Percentiles rank a stretch among this genome's conserved stretches.
Evolutionary conservation across 2,113 vertebrate genomes (phyloP).

Genomic region (Oncorhynchus mykiss): DNA sequence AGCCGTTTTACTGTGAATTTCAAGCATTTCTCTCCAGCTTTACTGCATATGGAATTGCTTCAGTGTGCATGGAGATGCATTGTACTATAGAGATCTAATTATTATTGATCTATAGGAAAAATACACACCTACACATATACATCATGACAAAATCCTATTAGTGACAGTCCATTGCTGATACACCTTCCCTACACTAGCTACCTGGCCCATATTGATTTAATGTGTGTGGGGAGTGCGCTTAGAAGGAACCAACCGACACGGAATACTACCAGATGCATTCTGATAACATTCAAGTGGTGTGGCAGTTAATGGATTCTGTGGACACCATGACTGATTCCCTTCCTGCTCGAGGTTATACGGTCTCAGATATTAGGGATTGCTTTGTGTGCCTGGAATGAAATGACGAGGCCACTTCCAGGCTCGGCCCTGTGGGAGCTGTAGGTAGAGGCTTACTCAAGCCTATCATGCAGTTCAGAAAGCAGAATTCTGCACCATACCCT

Average conservation of each 20-base stretch:
- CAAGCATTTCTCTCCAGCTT: too few relatives aligned
- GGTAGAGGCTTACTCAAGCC: not conserved
- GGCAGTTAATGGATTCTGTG: not conserved
- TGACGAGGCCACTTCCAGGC: not conserved
- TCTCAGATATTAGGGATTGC: not conserved
- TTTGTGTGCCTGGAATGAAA: slow-evolving; percentile 3
- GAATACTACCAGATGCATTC: not conserved
- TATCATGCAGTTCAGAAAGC: not conserved
- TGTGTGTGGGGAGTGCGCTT: not conserved
- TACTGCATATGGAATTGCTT: too few relatives aligned
- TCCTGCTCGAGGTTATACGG: not conserved
- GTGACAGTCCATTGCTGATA: too few relatives aligned
- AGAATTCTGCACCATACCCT: not conserved
- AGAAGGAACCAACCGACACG: not conserved
- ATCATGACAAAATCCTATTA: too few relatives aligned
- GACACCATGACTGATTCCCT: not conserved
- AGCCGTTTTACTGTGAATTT: too few relatives aligned
- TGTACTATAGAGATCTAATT: too few relatives aligned
- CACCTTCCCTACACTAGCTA: too few relatives aligned
- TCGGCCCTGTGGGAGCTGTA: not conserved
- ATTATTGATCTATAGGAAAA: too few relatives aligned
- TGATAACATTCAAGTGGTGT: not conserved
- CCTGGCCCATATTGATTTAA: not conserved
- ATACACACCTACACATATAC: too few relatives aligned
- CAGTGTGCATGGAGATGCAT: too few relatives aligned